Evolutionary conservation across 2,888 invertebrate genomes (phyloP), one percentile per base, ranked within the genome.

Genomic region (Ectemnius continuus): DNA sequence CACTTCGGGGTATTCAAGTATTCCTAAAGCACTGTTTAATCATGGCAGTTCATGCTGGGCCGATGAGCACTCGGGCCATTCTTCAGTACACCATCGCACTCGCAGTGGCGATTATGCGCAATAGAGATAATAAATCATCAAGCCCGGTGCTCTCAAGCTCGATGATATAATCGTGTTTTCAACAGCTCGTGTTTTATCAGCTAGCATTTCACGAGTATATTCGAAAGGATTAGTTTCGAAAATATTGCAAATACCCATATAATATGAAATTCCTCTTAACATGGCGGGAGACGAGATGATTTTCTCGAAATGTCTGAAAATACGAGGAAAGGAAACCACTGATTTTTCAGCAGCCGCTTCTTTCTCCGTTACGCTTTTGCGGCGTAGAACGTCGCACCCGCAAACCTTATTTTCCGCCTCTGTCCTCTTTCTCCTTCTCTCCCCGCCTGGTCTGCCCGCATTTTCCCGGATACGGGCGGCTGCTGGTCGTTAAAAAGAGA

Each of bases 401-500:
- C 60, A 60, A 77, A 73, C 73, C 69, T 63, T 61, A 69, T 77
- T 77, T 73, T 14, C 61, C 58, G 46, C 61, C 48, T 46, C 20
- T 52, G 59, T 66, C 61, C 61, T 47, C 20, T 20, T 13, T 5
- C 5, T 48, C 45, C 4, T 61, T 11, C 2, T 45, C 6, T 36
- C 5, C 47, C 20, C 61, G n/a, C 23, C 23, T 23, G 3, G 23
- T 65, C 58, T 67, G 45, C 18, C 61, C 20, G 26, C 73, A 62
- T 52, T 16, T 52, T 16, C 52, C 16, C 16, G 52, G 52, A 52
- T 16, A 14, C 14, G 16, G 52, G 14, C 52, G 52, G 16, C n/a
- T 52, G 52, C 16, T 52, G 52, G 14, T 52, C 78, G 78, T 78
- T 78, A 77, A 78, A 77, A 78, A 67, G 70, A 77, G 64, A 70